Conservation (phyloP, 2,113 vertebrate species). For the Brachypteracias leptosomus region DNA sequence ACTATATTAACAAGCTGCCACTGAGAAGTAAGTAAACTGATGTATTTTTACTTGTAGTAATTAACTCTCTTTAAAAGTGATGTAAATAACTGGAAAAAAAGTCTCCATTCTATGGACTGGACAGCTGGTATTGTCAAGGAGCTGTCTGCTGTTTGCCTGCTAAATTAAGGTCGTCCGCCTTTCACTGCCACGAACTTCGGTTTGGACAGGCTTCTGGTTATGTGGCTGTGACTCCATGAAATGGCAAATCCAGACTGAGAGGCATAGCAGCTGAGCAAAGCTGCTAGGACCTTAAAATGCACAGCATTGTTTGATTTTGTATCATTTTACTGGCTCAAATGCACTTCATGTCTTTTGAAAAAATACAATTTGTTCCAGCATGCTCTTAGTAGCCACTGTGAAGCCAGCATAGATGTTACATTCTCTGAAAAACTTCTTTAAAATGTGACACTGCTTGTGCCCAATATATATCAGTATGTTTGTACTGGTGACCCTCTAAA, state of each 20-base stretch:
- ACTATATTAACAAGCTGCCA: not conserved
- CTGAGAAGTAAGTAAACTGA: not conserved
- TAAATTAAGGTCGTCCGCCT: not conserved
- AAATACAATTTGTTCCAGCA: not conserved
- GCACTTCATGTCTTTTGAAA: not conserved
- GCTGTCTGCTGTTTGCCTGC: not conserved
- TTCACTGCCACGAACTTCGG: not conserved
- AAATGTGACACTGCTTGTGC: not conserved
- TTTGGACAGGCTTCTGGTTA: not conserved
- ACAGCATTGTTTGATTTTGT: not conserved
- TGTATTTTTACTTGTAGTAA: not conserved
- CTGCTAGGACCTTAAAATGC: not conserved
- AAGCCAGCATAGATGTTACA: not conserved
- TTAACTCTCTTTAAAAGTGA: not conserved
- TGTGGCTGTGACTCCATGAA: not conserved
- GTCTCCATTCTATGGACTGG: not conserved
- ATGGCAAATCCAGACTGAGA: not conserved
- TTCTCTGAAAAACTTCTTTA: not conserved
- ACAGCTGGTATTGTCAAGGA: not conserved
- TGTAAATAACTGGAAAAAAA: not conserved
- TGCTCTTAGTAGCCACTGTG: not conserved
- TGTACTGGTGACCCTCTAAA: not conserved
- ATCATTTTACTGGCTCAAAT: not conserved
- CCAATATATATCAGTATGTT: not conserved
- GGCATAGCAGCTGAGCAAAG: not conserved